Percentiles rank a stretch among this genome's conserved stretches.
These are phyloP conservation scores for Xylophagus ater DNA, from an alignment of 2,888 invertebrate genomes.

Conservation along the genomic window DNA sequence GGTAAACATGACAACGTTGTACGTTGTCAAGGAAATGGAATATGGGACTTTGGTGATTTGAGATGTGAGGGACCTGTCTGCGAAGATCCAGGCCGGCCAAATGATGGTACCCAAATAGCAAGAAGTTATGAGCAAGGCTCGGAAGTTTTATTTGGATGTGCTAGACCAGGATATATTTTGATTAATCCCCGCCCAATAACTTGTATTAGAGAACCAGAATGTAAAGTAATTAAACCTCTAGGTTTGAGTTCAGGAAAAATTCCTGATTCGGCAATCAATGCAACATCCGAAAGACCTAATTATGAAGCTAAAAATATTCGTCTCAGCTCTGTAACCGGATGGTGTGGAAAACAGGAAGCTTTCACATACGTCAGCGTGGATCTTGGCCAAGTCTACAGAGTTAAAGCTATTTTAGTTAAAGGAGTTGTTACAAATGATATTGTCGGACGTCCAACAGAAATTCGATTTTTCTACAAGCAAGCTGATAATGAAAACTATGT, in stretches of 20 bases:
- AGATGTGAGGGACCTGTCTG: constrained; percentile 92
- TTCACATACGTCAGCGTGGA: constrained; percentile 95
- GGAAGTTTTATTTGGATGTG: constrained; percentile 82
- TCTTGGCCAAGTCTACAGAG: constrained; percentile 81
- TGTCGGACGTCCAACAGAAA: constrained; percentile 90
- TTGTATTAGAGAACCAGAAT: constrained; percentile 86
- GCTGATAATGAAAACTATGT: constrained; percentile 89
- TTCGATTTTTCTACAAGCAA: constrained; percentile 94
- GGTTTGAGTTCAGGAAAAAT: constrained; percentile 86
- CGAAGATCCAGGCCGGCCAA: constrained; percentile 88
- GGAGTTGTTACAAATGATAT: constrained; percentile 92
- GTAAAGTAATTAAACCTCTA: constrained; percentile 81
- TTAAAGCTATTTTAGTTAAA: constrained; percentile 86
- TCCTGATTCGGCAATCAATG: constrained; percentile 90
- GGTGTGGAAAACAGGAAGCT: constrained; percentile 95
- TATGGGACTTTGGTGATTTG: constrained; percentile 95
- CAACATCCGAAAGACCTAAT: constrained; percentile 85
- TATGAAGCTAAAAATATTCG: constrained; percentile 84
- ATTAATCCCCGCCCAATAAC: constrained; percentile 84
- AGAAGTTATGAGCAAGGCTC: constrained; percentile 81
- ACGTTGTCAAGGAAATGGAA: constrained; percentile 79
- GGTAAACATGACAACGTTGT: constrained; percentile 86
- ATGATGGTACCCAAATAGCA: constrained; percentile 79
- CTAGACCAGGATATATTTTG: constrained; percentile 82
- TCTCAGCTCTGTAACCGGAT: constrained; percentile 85